phyloP scores from a whole-genome alignment of 2,888 invertebrate species.

The Elegia similella region DNA sequence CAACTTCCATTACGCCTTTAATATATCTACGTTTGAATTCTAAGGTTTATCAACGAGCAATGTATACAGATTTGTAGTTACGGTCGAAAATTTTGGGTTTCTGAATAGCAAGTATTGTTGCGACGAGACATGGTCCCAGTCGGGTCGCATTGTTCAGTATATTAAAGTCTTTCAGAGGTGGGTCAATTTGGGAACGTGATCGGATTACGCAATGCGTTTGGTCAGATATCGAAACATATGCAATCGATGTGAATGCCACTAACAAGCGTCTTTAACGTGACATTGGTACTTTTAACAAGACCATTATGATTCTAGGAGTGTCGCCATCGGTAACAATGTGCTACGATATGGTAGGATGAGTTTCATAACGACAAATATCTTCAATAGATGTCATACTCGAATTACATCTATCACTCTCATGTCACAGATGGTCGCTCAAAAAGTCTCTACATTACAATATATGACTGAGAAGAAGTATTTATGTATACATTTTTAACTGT shows the following conservation, averaged over 20 bases:
- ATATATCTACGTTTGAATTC: not conserved
- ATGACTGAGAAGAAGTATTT: too few relatives aligned
- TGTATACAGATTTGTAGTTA: constrained; percentile 28
- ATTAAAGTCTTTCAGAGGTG: constrained; percentile 74
- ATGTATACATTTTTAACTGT: too few relatives aligned
- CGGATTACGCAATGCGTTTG: constrained; percentile 61
- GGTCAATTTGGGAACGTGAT: constrained; percentile 71
- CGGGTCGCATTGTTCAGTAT: constrained; percentile 69
- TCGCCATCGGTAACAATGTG: constrained; percentile 14
- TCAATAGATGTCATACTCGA: not conserved
- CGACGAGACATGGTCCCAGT: constrained; percentile 47
- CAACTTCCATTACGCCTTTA: constrained; percentile 27
- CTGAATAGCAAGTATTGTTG: constrained; percentile 33
- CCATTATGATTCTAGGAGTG: constrained; percentile 17
- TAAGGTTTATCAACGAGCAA: constrained; percentile 28
- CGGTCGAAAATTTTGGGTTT: constrained; percentile 30
- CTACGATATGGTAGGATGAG: not conserved
- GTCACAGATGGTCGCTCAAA: not conserved
- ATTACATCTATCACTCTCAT: not conserved
- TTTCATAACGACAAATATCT: constrained; percentile 4
- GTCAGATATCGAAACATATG: constrained; percentile 45
- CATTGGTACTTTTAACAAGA: constrained; percentile 30
- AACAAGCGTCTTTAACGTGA: constrained; percentile 44
- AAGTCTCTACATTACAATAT: too few relatives aligned
- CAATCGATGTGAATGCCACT: constrained; percentile 48